Evolutionary conservation across 2,113 vertebrate species (phyloP).

Genomic region (Leiothrix lutea): DNA sequence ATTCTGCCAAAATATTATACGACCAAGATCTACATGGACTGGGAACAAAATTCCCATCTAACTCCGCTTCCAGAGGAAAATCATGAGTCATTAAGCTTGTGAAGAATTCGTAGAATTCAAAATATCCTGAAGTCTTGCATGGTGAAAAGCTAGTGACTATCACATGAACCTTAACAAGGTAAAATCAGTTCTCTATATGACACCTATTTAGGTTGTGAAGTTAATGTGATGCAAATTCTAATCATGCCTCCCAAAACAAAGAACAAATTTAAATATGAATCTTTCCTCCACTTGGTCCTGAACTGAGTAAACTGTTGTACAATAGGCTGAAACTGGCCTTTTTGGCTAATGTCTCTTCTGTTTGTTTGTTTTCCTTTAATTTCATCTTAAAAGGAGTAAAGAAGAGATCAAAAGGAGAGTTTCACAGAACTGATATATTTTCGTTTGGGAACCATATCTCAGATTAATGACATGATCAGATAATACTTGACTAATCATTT

Average conservation of each 20-base stretch:
- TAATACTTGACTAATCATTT: background rate
- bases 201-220: background rate
- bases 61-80: background rate
- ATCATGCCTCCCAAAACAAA: background rate
- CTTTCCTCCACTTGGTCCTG: background rate
- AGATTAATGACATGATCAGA: background rate
- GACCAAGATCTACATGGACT: background rate
- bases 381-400: background rate
- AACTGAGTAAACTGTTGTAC: background rate
- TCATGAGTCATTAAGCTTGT: rapidly evolving
- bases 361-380: background rate
- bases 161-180: background rate
- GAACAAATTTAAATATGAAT: background rate
- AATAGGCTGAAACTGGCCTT: background rate
- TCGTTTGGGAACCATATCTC: background rate
- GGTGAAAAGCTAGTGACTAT: background rate
- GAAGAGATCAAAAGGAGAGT: background rate
- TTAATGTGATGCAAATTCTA: background rate
- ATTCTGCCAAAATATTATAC: background rate
- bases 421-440: background rate
- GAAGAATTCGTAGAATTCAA: background rate
- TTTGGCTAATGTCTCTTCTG: background rate
- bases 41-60: background rate
- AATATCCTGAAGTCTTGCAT: background rate
- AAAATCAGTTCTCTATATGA: background rate